Evolutionary conservation across 2,113 vertebrate genomes (phyloP).

Genomic region (Pelecanoides urinatrix): DNA sequence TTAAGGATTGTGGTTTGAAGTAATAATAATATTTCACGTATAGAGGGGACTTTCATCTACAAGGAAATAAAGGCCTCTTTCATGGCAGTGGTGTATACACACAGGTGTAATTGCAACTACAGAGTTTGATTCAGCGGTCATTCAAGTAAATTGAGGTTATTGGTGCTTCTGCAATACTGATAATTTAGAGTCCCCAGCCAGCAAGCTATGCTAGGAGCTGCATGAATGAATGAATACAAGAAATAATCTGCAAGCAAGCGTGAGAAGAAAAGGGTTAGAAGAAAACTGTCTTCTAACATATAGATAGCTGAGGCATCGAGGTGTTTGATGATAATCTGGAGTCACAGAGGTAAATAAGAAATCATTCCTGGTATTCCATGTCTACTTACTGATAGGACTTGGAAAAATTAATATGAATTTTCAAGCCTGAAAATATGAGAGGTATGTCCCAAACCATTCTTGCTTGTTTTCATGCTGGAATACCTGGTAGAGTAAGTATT

Average conservation of each 20-base stretch:
- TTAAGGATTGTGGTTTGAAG: constrained; percentile 9
- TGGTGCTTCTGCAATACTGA: not conserved
- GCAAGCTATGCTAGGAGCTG: not conserved
- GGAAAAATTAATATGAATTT: not conserved
- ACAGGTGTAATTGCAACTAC: not conserved
- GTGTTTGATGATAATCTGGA: not conserved
- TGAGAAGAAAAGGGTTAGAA: not conserved
- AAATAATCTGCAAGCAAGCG: not conserved
- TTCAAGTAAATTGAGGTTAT: constrained; percentile 3
- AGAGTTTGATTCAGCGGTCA: not conserved
- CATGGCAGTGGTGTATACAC: not conserved
- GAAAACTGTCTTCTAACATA: not conserved
- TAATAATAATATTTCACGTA: constrained; percentile 2
- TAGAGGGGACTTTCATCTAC: not conserved
- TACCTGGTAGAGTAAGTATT: not conserved
- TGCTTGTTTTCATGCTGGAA: not conserved
- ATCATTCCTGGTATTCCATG: not conserved
- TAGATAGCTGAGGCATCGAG: rapidly evolving
- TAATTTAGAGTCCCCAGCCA: not conserved
- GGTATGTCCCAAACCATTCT: not conserved
- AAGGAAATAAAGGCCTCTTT: constrained; percentile 21
- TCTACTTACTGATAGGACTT: not conserved
- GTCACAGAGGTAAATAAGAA: not conserved
- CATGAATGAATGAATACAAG: not conserved
- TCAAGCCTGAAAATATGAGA: not conserved